phyloP scores from a whole-genome alignment of 2,888 invertebrate genomes.

The Buathra laborator region DNA sequence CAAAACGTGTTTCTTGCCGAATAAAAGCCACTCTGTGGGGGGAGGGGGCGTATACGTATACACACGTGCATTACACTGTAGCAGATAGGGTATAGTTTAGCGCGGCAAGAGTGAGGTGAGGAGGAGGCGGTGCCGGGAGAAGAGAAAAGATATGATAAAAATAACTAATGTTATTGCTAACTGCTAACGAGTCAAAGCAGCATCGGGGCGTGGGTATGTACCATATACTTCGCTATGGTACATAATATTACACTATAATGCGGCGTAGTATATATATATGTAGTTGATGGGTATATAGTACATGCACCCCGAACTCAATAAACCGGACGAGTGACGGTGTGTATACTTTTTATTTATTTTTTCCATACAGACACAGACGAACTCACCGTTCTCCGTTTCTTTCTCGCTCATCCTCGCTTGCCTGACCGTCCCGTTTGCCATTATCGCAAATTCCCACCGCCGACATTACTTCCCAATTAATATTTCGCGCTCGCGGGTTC shows the following conservation, averaged over 20 bases:
- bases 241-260: conserved; percentile 16
- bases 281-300: conserved; percentile 11
- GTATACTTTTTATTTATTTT: conserved; percentile 69
- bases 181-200: conserved; percentile 82
- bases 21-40: conserved; percentile 77
- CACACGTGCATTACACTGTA: neutral
- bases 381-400: conserved; percentile 33
- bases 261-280: conserved; percentile 1
- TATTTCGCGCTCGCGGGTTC: conserved; percentile 67
- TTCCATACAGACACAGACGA: conserved; percentile 48
- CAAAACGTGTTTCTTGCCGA: conserved; percentile 83
- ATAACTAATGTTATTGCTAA: conserved; percentile 84
- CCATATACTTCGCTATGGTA: neutral
- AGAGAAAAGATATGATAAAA: conserved; percentile 82
- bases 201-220: conserved; percentile 76
- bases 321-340: conserved; percentile 75
- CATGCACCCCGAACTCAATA: conserved; percentile 72
- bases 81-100: conserved; percentile 17
- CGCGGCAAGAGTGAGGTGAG: conserved; percentile 4
- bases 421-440: conserved; percentile 63
- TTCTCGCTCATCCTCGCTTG: conserved; percentile 39
- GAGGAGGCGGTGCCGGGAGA: conserved; percentile 35
- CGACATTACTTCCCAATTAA: conserved; percentile 81
- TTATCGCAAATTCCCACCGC: conserved; percentile 79
- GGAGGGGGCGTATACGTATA: conserved; percentile 38